Evolutionary conservation across 2,113 vertebrate species (phyloP), one percentile per base, ranked within the genome.

Genomic region (Anser brachyrhynchus): DNA sequence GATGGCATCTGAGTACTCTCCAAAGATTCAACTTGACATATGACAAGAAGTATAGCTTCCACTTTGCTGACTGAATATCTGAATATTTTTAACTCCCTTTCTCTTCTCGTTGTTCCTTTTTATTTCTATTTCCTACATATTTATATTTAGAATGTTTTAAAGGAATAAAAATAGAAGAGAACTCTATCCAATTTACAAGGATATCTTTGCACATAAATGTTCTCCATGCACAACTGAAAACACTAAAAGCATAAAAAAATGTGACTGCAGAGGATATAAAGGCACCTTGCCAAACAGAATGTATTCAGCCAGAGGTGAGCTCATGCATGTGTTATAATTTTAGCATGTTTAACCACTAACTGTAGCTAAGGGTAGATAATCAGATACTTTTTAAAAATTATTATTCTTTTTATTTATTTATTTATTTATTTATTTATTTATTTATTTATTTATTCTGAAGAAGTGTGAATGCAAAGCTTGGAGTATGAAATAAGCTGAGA

Each of bases 141-240:
- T 89, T 84, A 87, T 62, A 93, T 87, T 96, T 97, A 94, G 84
- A 49, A 29, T 39, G 62, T 93, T 43, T 93, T 95, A 90, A 84
- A 92, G 65, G 72, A 88, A 90, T 73, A 84, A 94, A 91, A 95
- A 94, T 84, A 93, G 92, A 94, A 83, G 43, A 81, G 19, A 92
- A 49, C 37, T 29, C 22, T 83, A 93, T 69, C 37, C 74, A 9
- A 76, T 84, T 96, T 97, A 88, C 46, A 93, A 89, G 72, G 87
- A 66, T 92, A 69, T 95, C 82, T 96, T 89, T 84, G 62, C 77
- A 77, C 46, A 69, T 61, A 83, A 90, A 93, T 49, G 88, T 88
- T 84, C 88, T 91, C 39, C 82, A 69, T 76, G 66, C 58, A 84
- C 75, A 93, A 95, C 66, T 93, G 46, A 87, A 88, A 69, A 14